Evolutionary conservation across 2,113 vertebrate genomes (phyloP).

Genomic region (Paralichthys olivaceus): DNA sequence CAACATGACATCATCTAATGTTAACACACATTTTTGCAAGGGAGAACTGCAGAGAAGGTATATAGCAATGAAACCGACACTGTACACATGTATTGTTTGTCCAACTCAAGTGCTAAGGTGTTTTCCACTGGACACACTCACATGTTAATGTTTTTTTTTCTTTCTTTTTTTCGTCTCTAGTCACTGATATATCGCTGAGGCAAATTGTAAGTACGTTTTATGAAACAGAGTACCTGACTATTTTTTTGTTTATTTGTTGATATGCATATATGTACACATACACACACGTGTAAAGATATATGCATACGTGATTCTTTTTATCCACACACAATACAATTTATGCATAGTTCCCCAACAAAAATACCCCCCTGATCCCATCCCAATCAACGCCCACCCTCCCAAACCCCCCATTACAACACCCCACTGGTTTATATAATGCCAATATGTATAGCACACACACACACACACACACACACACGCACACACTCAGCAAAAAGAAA

Average conservation of each 20-base stretch:
- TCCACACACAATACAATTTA: slow-evolving; percentile 95
- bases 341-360: slow-evolving; percentile 92
- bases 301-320: slow-evolving; percentile 81
- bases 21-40: slow-evolving; percentile 99
- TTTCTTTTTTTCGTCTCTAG: slow-evolving; percentile 63
- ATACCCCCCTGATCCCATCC: slow-evolving; percentile 59
- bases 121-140: slow-evolving; percentile 84
- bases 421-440: slow-evolving; percentile 83
- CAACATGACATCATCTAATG: slow-evolving; percentile 99
- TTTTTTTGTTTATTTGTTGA: slow-evolving; percentile 83
- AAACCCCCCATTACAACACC: slow-evolving; percentile 67
- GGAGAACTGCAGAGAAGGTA: slow-evolving; percentile 96
- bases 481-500: slow-evolving; percentile 91
- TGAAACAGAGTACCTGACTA: slow-evolving; percentile 99
- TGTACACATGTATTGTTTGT: slow-evolving; percentile 95
- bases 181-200: slow-evolving; percentile 95
- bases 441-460: slow-evolving; percentile 95
- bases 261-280: slow-evolving; percentile 82
- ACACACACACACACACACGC: slow-evolving; percentile 87
- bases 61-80: slow-evolving; percentile 95
- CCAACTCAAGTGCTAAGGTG: slow-evolving; percentile 95
- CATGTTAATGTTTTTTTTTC: slow-evolving; percentile 78
- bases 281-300: slow-evolving; percentile 78
- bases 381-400: slow-evolving; percentile 58
- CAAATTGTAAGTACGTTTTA: slow-evolving; percentile 96